Evolutionary conservation across 2,113 vertebrate species (phyloP).

Genomic region (Urocolius indicus): DNA sequence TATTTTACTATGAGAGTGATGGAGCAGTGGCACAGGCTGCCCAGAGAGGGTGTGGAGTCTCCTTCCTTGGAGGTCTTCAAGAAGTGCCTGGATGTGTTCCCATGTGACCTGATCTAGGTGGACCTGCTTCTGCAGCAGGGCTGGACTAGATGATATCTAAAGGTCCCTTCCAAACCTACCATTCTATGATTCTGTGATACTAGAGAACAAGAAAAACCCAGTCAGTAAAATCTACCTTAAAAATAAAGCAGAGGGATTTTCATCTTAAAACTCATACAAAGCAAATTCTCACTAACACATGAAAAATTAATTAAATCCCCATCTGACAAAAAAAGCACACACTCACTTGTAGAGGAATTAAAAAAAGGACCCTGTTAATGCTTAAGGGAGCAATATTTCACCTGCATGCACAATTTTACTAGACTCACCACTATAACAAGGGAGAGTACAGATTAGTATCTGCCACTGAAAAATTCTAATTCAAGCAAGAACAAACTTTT

Average conservation of each 20-base stretch:
- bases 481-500: background rate
- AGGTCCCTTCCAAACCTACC: no score
- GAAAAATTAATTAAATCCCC: background rate
- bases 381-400: background rate
- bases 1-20: no score
- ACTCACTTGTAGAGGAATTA: background rate
- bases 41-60: no score
- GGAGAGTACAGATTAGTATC: background rate
- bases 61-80: no score
- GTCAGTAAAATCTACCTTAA: background rate
- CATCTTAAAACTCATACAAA: background rate
- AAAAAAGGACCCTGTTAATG: background rate
- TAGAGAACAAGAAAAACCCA: background rate
- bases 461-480: background rate
- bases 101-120: no score
- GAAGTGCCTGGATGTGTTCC: no score
- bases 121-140: no score
- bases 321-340: fast-evolving
- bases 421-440: background rate
- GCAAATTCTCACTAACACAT: background rate
- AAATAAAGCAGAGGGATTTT: background rate
- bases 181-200: background rate
- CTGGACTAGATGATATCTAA: no score
- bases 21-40: no score
- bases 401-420: background rate